A percentile compares a stretch with the other conserved stretches of the same genome.
Evolutionary conservation across 2,888 invertebrate species (phyloP).

Genomic region (Leucophora obtusa): DNA sequence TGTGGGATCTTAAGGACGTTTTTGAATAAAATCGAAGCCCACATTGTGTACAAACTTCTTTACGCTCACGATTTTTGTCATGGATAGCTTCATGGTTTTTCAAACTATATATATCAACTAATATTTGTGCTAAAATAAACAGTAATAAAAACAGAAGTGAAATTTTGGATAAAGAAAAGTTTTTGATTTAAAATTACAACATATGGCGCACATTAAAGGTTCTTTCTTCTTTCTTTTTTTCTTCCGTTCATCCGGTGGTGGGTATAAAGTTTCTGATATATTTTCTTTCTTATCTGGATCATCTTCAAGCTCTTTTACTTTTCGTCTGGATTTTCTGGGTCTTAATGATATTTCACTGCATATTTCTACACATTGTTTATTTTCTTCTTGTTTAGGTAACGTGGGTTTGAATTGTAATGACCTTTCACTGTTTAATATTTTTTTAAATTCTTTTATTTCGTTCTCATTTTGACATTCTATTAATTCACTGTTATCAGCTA

Average conservation of each 20-base stretch:
- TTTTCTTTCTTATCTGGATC: background rate
- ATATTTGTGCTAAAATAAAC: background rate
- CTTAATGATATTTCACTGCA: background rate
- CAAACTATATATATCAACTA: background rate
- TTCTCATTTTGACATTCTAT: too few species aligned
- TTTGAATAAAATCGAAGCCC: slow-evolving; percentile 34
- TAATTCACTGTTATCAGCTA: background rate
- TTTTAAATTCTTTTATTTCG: too few species aligned
- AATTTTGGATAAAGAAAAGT: background rate
- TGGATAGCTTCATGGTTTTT: slow-evolving; percentile 47
- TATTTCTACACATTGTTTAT: background rate
- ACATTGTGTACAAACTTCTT: slow-evolving; percentile 33
- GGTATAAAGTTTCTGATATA: background rate
- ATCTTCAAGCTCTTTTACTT: background rate
- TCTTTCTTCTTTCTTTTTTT: background rate
- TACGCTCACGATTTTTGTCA: slow-evolving; percentile 28
- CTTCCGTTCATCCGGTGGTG: background rate
- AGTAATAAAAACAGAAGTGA: background rate
- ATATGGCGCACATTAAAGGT: slow-evolving; percentile 37
- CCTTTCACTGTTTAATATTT: too few species aligned
- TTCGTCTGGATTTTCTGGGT: background rate
- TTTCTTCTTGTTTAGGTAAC: background rate
- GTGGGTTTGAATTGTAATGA: background rate
- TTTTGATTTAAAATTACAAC: slow-evolving; percentile 25
- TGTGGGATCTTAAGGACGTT: slow-evolving; percentile 14